Evolutionary conservation across 2,888 invertebrate genomes (phyloP).

Genomic region (Imbricaverruca yamaguchii): DNA sequence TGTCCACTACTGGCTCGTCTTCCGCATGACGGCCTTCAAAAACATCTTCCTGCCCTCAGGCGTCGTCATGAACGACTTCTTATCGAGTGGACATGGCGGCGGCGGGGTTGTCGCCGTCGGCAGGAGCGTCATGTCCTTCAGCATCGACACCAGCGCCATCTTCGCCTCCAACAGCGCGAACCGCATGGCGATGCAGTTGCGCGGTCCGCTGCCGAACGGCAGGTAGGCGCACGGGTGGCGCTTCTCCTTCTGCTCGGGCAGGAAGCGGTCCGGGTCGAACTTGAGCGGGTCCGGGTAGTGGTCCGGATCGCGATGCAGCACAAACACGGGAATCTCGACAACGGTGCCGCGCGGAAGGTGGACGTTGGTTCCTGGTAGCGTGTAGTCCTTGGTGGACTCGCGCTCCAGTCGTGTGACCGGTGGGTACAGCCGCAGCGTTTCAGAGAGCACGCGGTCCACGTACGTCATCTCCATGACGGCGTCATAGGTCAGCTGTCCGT

Average conservation of each 20-base stretch:
- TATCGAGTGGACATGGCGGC: background rate
- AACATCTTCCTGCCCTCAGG: too few species aligned
- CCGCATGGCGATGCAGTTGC: slow-evolving; percentile 40
- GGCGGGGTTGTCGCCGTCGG: slow-evolving; percentile 16
- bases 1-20: too few species aligned
- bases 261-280: too few species aligned
- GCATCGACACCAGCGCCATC: slow-evolving; percentile 44
- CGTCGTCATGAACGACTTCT: background rate
- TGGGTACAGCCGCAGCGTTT: slow-evolving; percentile 54
- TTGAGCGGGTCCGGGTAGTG: slow-evolving; percentile 55
- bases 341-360: slow-evolving; percentile 36
- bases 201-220: slow-evolving; percentile 35
- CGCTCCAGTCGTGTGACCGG: slow-evolving; percentile 49
- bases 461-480: slow-evolving; percentile 47
- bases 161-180: slow-evolving; percentile 49
- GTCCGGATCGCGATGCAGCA: slow-evolving; percentile 54
- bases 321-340: slow-evolving; percentile 48
- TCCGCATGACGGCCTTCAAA: too few species aligned
- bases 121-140: slow-evolving; percentile 45
- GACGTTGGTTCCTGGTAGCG: slow-evolving; percentile 29
- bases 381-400: slow-evolving; percentile 36
- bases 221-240: slow-evolving; percentile 32
- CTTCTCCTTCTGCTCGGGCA: slow-evolving; percentile 31
- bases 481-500: slow-evolving; percentile 49
- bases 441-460: slow-evolving; percentile 52